Base-by-base conservation (phyloP, 2,113 vertebrate species). In the Cephalopterus ornatus region DNA sequence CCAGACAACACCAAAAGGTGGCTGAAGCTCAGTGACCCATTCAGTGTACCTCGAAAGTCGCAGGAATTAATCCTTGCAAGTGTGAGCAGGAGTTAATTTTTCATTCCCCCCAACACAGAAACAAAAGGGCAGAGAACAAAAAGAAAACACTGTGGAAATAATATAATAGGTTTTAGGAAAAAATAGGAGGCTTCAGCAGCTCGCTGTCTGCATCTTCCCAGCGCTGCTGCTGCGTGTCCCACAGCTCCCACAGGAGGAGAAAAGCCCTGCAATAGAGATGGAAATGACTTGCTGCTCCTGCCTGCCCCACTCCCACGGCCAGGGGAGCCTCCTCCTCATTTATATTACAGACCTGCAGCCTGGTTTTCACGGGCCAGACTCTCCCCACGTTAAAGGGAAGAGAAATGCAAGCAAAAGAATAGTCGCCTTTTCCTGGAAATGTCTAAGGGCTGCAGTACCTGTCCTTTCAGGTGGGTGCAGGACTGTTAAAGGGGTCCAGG, bases 21-120 rank as follows among this genome's bases (percentile, higher is more conserved):
- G 91, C 97, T 97, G 92, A 96, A 97, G 96, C 88, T 96, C 98
- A 97, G 32, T 98, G 97, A 98, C 97, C 97, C 97, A 96, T 96
- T 97, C 97, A 97, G 84, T 80, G 74, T 89, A 88, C 92, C 97
- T 95, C 97, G 68, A 68, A 97, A 95, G 95, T 92, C 37, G 28
- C 94, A 88, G 95, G 92, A 90, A 96, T 96, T 96, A 94, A 98
- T 95, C 96, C 94, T 91, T 84, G 71, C 85, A 74, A 96, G 80
- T 39, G 59, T 26, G 37, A 97, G 93, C 87, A 96, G 94, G 94
- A 98, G 97, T 97, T 97, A 97, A 97, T 95, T 97, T 97, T 95
- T 97, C 93, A 74, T 93, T 92, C 94, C 96, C 96, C 78, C 72
- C 93, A 91, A 32, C 61, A 76, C 46, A 89, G 88, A 95, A 67